A percentile compares a stretch with the other conserved stretches of the same genome.
Conservation (phyloP, 2,888 invertebrate genomes). For the Xestobium rufovillosum region DNA sequence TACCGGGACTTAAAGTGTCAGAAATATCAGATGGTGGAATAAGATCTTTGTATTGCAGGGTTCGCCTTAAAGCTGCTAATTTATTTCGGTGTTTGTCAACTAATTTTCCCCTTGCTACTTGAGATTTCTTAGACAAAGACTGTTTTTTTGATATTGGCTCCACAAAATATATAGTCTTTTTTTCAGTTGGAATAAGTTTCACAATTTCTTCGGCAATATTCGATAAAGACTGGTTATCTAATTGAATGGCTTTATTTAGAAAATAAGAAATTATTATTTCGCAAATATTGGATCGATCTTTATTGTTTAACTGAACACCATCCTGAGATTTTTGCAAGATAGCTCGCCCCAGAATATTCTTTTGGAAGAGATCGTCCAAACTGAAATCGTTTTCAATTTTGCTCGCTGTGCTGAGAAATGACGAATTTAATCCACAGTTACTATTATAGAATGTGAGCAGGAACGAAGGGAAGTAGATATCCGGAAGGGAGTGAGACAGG, state of each 20-base stretch:
- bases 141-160: slow-evolving; percentile 4
- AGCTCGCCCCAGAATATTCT: slow-evolving; percentile 6
- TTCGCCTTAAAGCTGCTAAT: slow-evolving; percentile 8
- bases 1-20: too few species aligned
- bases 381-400: slow-evolving; percentile 6
- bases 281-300: slow-evolving; percentile 7
- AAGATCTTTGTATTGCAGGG: background rate
- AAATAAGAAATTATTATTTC: slow-evolving; percentile 8
- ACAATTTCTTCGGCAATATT: slow-evolving; percentile 7
- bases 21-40: too few species aligned
- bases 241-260: slow-evolving; percentile 2
- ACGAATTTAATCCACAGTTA: slow-evolving; percentile 7
- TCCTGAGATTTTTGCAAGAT: slow-evolving; percentile 5
- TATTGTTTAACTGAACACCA: slow-evolving; percentile 1
- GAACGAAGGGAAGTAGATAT: too few species aligned
- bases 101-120: slow-evolving; percentile 9
- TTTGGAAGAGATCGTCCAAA: background rate
- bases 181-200: slow-evolving; percentile 4
- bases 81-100: slow-evolving; percentile 10
- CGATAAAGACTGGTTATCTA: slow-evolving; percentile 7
- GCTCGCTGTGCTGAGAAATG: background rate
- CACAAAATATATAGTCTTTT: slow-evolving; percentile 5
- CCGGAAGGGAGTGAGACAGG: too few species aligned
- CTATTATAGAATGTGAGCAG: too few species aligned
- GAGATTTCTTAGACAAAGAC: slow-evolving; percentile 5